These are phyloP conservation scores for Ooceraea biroi DNA, from an alignment of 1,140 invertebrate genomes.

Conservation along the genomic window DNA sequence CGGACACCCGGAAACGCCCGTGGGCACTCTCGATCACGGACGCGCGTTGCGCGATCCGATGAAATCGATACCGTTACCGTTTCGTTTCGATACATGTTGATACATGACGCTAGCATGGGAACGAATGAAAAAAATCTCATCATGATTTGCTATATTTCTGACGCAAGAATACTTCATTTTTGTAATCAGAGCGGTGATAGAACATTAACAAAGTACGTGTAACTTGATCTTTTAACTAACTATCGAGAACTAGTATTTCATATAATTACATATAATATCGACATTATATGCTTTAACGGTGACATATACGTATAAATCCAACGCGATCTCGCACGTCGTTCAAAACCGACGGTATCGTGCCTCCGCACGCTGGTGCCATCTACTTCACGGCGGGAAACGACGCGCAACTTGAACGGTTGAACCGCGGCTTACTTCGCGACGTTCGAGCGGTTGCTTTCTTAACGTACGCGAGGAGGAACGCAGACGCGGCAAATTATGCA, in stretches of 20 bases:
- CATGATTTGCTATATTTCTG: not conserved
- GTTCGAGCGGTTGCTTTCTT: not conserved
- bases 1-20: not conserved
- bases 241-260: too few relatives aligned
- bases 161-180: not conserved
- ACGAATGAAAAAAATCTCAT: not conserved
- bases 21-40: not conserved
- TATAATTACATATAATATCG: too few relatives aligned
- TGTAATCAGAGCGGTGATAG: not conserved
- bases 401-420: too few relatives aligned
- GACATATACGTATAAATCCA: too few relatives aligned
- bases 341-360: too few relatives aligned
- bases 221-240: not conserved
- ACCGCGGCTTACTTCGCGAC: too few relatives aligned
- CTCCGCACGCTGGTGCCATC: too few relatives aligned
- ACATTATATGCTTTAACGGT: too few relatives aligned
- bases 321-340: too few relatives aligned
- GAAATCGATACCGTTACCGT: not conserved
- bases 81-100: conserved; percentile 8
- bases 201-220: not conserved
- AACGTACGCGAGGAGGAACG: not conserved
- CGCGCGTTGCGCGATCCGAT: not conserved
- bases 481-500: conserved; percentile 14
- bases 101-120: not conserved
- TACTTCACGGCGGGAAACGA: too few relatives aligned